phyloP scores from a whole-genome alignment of 2,113 vertebrate species.

The Ceyx melanurus region DNA sequence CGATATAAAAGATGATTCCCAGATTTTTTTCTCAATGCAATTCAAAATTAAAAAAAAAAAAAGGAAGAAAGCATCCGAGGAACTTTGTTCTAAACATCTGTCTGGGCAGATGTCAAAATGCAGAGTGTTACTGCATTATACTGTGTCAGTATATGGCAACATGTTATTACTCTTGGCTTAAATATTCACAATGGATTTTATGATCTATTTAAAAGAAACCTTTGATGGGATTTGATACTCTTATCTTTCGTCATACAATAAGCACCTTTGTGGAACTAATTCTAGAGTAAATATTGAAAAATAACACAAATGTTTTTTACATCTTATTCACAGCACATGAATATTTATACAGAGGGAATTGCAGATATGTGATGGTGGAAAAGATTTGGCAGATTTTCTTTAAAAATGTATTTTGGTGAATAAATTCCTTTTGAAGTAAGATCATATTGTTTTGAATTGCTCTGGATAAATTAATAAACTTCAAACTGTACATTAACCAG shows the following conservation, averaged over 20 bases:
- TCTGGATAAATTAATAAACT: conserved; percentile 28
- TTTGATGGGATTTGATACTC: conserved; percentile 34
- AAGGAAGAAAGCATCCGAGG: conserved; percentile 9
- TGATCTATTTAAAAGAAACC: conserved; percentile 51
- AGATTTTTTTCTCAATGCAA: conserved; percentile 61
- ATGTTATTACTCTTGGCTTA: conserved; percentile 63
- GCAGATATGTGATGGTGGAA: not conserved
- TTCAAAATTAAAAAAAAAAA: not conserved
- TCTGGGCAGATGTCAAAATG: conserved; percentile 76
- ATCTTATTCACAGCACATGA: not conserved
- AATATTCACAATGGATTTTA: conserved; percentile 68
- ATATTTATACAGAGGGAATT: conserved; percentile 24
- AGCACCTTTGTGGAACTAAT: conserved; percentile 8
- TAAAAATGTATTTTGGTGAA: conserved; percentile 46
- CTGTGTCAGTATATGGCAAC: conserved; percentile 61
- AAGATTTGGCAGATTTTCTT: conserved; percentile 33
- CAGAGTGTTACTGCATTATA: conserved; percentile 37
- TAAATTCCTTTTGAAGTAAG: conserved; percentile 17
- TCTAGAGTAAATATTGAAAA: conserved; percentile 57
- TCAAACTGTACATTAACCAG: not conserved
- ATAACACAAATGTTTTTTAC: not conserved
- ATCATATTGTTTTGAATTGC: not conserved
- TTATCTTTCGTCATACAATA: conserved; percentile 12
- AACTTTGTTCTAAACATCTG: conserved; percentile 74
- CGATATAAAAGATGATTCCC: conserved; percentile 65